Conservation (phyloP, 2,113 vertebrate species). For the Elanus axillaris region DNA sequence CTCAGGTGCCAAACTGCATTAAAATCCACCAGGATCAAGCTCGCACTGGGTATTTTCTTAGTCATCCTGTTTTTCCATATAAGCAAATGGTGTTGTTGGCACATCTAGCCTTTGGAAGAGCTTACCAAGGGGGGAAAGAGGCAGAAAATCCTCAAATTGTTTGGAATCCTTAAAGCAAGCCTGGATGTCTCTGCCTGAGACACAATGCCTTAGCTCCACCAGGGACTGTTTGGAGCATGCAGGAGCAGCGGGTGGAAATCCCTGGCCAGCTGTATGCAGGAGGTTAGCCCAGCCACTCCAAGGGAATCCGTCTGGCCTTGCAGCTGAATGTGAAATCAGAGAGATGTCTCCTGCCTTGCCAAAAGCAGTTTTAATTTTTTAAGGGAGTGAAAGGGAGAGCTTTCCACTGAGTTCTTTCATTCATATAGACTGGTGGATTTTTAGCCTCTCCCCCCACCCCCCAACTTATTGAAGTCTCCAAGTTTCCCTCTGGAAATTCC, state of each 20-base stretch:
- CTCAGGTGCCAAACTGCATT: background rate
- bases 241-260: background rate
- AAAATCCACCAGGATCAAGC: background rate
- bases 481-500: slow-evolving; percentile 53
- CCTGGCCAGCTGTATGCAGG: background rate
- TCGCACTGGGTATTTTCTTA: background rate
- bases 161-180: background rate
- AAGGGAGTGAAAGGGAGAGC: background rate
- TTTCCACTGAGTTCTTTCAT: slow-evolving; percentile 21
- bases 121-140: background rate
- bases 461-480: background rate
- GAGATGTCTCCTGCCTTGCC: background rate
- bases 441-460: background rate
- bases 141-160: background rate
- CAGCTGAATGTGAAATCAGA: background rate
- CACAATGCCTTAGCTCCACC: background rate
- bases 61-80: background rate
- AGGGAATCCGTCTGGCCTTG: background rate
- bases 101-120: background rate
- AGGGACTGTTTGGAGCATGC: background rate
- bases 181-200: background rate
- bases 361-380: background rate
- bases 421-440: background rate
- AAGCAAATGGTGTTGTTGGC: background rate
- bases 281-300: background rate